Evolutionary conservation across 2,888 invertebrate species (phyloP).

Genomic region (Macaria notata): DNA sequence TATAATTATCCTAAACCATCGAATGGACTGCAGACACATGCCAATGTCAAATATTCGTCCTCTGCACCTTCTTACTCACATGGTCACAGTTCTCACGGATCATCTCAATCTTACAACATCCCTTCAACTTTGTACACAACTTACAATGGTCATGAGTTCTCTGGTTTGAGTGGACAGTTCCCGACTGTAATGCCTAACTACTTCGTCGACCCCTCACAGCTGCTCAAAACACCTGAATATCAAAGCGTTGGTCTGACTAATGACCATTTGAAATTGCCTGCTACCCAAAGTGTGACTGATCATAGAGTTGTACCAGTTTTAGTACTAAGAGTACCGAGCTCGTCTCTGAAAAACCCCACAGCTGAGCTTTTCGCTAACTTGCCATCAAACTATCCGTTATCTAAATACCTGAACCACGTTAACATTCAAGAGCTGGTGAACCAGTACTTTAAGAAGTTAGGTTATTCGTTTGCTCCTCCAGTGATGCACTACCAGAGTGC

Average conservation of each 20-base stretch:
- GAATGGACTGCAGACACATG: constrained; percentile 52
- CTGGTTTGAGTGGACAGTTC: constrained; percentile 70
- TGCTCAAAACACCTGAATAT: constrained; percentile 70
- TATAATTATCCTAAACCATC: constrained; percentile 63
- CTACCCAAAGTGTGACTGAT: constrained; percentile 48
- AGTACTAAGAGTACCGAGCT: constrained; percentile 81
- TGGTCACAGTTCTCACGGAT: constrained; percentile 30
- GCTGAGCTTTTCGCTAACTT: constrained; percentile 80
- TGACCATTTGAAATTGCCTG: constrained; percentile 68
- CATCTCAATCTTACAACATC: constrained; percentile 22
- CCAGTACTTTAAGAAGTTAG: constrained; percentile 76
- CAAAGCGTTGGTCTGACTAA: constrained; percentile 77
- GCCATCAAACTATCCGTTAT: constrained; percentile 79
- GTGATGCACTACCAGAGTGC: constrained; percentile 60
- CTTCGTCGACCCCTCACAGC: constrained; percentile 69
- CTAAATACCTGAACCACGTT: constrained; percentile 77
- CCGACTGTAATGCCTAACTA: constrained; percentile 75
- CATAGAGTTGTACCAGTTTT: constrained; percentile 81
- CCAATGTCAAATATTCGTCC: constrained; percentile 47
- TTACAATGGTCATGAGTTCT: constrained; percentile 72
- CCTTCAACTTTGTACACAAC: constrained; percentile 72
- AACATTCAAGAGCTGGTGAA: constrained; percentile 80
- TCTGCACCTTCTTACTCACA: constrained; percentile 45
- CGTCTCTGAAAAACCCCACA: constrained; percentile 76
- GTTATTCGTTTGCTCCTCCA: constrained; percentile 66